Evolutionary conservation across 1,140 invertebrate species (phyloP), one percentile per base, ranked within the genome.

Genomic region (Mya arenaria): DNA sequence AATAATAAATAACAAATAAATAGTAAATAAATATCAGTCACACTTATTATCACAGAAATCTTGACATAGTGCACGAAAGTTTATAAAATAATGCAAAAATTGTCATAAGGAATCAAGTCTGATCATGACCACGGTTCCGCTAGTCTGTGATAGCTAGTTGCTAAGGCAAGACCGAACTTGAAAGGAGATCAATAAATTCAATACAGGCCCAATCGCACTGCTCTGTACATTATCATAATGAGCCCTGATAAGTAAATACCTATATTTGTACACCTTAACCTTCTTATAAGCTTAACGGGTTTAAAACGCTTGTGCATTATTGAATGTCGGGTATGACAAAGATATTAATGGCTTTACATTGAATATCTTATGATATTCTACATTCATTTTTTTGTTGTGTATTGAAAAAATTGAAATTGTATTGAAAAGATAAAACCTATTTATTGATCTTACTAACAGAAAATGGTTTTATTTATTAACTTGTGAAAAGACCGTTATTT

Each of bases 131-230:
- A 25, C n/a, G 28, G 13, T 23, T 58, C 8, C 25, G n/a, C 37
- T 19, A 15, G 56, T 5, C 58, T 68, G 71, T 55, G 32, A 80
- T 62, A 41, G 55, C 56, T 39, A 65, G 66, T 71, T 41, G 44
- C 52, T 68, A 48, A 60, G 79, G 63, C 79, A 69, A 65, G 79
- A 82, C 66, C 60, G 52, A 66, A 82, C 79, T 60, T 48, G 79
- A 82, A 56, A 65, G 37, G 56, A 19, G 69, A 73, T 82, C 79
- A 82, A 82, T 82, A 82, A 52, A n/a, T n/a, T n/a, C n/a, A n/a
- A n/a, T n/a, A n/a, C 79, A 37, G 72, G 79, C 41, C 79, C 71
- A 74, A 82, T 82, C 79, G 73, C 69, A 73, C 73, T 36, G 56
- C 32, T 25, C 34, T 36, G 32, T n/a, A 56, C 41, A 80, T 80